Conservation (phyloP, 2,797 vertebrate genomes). For the Danio jaintianensis region DNA sequence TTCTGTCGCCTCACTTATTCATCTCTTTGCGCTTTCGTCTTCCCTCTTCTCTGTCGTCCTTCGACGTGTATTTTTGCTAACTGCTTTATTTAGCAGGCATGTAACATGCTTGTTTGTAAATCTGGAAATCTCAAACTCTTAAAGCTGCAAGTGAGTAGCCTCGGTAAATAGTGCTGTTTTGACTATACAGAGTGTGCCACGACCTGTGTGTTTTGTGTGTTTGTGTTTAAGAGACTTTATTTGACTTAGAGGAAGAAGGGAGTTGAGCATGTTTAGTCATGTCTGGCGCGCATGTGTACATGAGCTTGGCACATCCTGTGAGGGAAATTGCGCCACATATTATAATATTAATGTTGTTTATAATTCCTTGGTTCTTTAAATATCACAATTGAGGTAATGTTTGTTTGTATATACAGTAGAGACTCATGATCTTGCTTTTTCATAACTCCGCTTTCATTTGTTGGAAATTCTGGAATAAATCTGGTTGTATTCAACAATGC, state of each 20-base stretch:
- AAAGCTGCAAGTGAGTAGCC: neutral
- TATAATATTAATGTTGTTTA: conserved; percentile 20
- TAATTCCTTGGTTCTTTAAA: neutral
- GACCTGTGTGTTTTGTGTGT: conserved; percentile 24
- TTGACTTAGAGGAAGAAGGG: conserved; percentile 38
- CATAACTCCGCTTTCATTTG: neutral
- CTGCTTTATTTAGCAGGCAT: neutral
- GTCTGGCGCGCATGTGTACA: conserved; percentile 44
- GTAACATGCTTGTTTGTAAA: conserved; percentile 2
- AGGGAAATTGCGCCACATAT: conserved; percentile 9
- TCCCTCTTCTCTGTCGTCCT: neutral
- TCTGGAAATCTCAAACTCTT: conserved; percentile 14
- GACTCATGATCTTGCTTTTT: neutral
- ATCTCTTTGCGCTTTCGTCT: conserved; percentile 4
- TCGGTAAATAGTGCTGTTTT: conserved; percentile 18
- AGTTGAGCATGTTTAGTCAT: conserved; percentile 40
- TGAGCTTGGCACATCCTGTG: neutral
- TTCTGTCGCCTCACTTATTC: neutral
- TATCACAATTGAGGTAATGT: conserved; percentile 1
- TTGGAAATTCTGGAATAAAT: neutral
- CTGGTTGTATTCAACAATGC: neutral
- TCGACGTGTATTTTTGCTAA: neutral
- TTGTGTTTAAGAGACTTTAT: conserved; percentile 24
- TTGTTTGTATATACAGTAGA: conserved; percentile 19
- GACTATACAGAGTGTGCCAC: neutral